These are phyloP conservation scores for Pollenia angustigena DNA, from an alignment of 2,888 invertebrate species.

Conservation along the genomic window DNA sequence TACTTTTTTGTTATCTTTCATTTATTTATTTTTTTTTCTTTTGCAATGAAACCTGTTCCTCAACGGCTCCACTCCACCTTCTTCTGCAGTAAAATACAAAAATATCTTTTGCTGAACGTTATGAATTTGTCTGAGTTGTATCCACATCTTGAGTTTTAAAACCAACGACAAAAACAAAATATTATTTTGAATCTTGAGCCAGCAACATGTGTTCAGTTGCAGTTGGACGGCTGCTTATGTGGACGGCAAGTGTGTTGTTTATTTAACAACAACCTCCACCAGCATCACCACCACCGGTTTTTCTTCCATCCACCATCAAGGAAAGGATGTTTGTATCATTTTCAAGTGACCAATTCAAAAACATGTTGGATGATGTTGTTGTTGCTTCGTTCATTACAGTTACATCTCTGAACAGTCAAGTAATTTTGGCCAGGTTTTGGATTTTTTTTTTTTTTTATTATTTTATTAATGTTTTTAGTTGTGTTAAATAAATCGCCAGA, in stretches of 20 bases:
- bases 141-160: constrained; percentile 32
- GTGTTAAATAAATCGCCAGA: constrained; percentile 41
- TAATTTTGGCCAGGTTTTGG: constrained; percentile 1
- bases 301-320: constrained; percentile 2
- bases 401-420: constrained; percentile 2
- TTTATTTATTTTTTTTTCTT: background rate
- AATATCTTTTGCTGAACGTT: constrained; percentile 8
- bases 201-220: constrained; percentile 53
- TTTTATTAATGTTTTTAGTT: background rate
- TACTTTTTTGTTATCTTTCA: constrained; percentile 7
- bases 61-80: background rate
- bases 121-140: constrained; percentile 1
- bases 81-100: constrained; percentile 3
- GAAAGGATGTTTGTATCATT: constrained; percentile 43
- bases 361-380: constrained; percentile 33
- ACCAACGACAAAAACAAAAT: background rate
- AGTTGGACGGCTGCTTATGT: constrained; percentile 21
- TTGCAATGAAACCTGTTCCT: constrained; percentile 40
- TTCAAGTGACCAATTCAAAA: constrained; percentile 42
- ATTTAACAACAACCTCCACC: constrained; percentile 1
- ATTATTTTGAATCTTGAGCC: constrained; percentile 2
- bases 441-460: too few species aligned
- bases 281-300: constrained; percentile 4
- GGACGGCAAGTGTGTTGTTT: constrained; percentile 24
- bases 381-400: too few species aligned